Conservation (phyloP, 2,113 vertebrate genomes). For the Catagonus wagneri region DNA sequence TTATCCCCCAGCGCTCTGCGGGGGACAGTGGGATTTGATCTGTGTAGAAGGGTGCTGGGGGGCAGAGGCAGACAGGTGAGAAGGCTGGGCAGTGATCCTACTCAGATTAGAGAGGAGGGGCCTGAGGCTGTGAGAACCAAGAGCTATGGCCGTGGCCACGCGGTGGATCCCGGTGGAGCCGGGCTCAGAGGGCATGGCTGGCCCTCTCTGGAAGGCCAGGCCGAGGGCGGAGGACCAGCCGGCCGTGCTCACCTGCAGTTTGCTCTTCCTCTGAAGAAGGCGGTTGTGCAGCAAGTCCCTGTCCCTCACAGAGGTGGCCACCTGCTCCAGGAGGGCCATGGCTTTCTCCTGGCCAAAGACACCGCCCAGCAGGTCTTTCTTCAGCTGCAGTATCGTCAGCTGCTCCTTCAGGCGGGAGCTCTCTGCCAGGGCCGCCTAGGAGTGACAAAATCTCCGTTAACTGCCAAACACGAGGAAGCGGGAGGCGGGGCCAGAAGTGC, state of each 20-base stretch:
- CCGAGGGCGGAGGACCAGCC: rapidly evolving
- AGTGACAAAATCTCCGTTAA: background rate
- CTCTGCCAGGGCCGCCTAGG: slow-evolving; percentile 88
- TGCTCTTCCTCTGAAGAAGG: slow-evolving; percentile 91
- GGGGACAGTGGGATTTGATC: background rate
- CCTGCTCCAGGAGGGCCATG: slow-evolving; percentile 86
- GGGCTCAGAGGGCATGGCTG: background rate
- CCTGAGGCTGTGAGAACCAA: background rate
- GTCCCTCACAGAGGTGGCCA: slow-evolving; percentile 85
- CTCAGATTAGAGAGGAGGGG: rapidly evolving
- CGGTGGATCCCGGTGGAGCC: rapidly evolving
- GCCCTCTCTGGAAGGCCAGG: rapidly evolving
- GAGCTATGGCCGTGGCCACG: rapidly evolving
- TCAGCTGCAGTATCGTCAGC: slow-evolving; percentile 88
- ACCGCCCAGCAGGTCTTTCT: slow-evolving; percentile 88
- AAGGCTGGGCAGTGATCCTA: rapidly evolving
- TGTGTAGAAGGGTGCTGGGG: background rate
- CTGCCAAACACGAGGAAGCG: rapidly evolving
- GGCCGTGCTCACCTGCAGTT: slow-evolving; percentile 88
- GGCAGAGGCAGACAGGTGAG: background rate
- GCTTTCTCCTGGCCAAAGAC: slow-evolving; percentile 91
- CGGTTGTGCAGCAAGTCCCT: slow-evolving; percentile 91
- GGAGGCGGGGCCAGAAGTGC: rapidly evolving
- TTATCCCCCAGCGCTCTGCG: background rate
- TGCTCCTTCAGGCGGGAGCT: slow-evolving; percentile 92